Conservation (phyloP, 2,888 invertebrate species). For the Phalera bucephala region DNA sequence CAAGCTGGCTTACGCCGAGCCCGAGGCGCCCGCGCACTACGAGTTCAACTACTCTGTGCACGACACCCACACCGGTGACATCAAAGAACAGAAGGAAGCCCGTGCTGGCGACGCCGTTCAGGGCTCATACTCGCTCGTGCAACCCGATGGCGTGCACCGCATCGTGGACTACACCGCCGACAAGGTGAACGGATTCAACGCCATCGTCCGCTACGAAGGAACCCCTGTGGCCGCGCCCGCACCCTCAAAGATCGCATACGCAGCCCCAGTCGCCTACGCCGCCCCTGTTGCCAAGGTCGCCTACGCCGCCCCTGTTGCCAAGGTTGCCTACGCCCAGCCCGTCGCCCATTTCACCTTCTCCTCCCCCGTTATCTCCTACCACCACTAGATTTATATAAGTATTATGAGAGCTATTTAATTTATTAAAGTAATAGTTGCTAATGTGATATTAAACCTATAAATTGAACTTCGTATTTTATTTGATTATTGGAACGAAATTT, state of each 20-base stretch:
- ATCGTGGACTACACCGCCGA: conserved; percentile 75
- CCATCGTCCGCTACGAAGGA: conserved; percentile 70
- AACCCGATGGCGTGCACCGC: conserved; percentile 71
- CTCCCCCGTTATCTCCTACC: conserved; percentile 1
- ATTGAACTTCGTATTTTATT: neutral
- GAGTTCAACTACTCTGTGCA: conserved; percentile 73
- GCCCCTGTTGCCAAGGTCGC: conserved; percentile 36
- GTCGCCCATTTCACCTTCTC: conserved; percentile 31
- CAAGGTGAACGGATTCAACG: conserved; percentile 71
- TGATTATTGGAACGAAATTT: too few species aligned
- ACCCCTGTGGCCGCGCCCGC: conserved; percentile 45
- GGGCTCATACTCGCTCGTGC: conserved; percentile 75
- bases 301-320: conserved; percentile 42
- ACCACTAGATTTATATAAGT: neutral
- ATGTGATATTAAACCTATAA: conserved; percentile 1
- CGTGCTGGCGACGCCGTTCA: conserved; percentile 70
- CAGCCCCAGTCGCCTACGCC: conserved; percentile 34
- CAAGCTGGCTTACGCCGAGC: conserved; percentile 50
- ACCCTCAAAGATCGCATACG: conserved; percentile 37
- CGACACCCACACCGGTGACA: conserved; percentile 68
- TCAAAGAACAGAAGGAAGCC: conserved; percentile 72
- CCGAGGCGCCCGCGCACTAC: conserved; percentile 66
- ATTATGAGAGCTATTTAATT: neutral
- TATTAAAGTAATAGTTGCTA: neutral
- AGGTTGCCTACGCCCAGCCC: conserved; percentile 64